phyloP scores from a whole-genome alignment of 2,113 vertebrate species.

The Lepisosteus osseus region DNA sequence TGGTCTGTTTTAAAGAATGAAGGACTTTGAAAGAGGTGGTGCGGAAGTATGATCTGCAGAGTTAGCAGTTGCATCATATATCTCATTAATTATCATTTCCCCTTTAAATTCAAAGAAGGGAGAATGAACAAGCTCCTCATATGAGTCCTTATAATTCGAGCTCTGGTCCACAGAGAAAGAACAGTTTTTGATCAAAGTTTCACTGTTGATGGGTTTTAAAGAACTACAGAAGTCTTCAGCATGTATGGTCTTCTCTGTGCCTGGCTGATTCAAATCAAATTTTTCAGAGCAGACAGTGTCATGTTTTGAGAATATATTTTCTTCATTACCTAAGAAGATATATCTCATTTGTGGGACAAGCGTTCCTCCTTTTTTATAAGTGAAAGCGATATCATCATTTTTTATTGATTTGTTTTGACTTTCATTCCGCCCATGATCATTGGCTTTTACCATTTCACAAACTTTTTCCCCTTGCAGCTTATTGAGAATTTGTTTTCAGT shows the following conservation, averaged over 20 bases:
- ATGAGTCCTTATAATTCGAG: constrained; percentile 41
- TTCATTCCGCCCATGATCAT: constrained; percentile 21
- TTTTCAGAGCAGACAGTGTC: no score
- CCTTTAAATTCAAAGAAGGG: constrained; percentile 59
- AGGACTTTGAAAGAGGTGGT: constrained; percentile 62
- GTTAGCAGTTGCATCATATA: constrained; percentile 60
- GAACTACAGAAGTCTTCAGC: background rate
- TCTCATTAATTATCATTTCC: constrained; percentile 83
- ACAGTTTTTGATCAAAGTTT: background rate
- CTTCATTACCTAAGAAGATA: constrained; percentile 45
- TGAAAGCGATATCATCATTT: no score
- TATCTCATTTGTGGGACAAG: constrained; percentile 42
- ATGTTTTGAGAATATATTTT: constrained; percentile 18
- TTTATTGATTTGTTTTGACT: background rate
- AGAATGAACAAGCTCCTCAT: constrained; percentile 30
- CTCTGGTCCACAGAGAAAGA: constrained; percentile 35
- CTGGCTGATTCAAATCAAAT: no score
- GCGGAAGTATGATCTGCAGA: constrained; percentile 37
- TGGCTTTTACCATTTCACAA: background rate
- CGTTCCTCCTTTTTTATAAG: constrained; percentile 5
- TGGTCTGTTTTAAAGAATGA: constrained; percentile 80
- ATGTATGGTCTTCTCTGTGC: no score
- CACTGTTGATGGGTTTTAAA: background rate
- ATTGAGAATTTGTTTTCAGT: constrained; percentile 83
- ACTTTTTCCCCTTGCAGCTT: constrained; percentile 41